phyloP scores from a whole-genome alignment of 2,113 vertebrate species.

The Brachyistius frenatus region DNA sequence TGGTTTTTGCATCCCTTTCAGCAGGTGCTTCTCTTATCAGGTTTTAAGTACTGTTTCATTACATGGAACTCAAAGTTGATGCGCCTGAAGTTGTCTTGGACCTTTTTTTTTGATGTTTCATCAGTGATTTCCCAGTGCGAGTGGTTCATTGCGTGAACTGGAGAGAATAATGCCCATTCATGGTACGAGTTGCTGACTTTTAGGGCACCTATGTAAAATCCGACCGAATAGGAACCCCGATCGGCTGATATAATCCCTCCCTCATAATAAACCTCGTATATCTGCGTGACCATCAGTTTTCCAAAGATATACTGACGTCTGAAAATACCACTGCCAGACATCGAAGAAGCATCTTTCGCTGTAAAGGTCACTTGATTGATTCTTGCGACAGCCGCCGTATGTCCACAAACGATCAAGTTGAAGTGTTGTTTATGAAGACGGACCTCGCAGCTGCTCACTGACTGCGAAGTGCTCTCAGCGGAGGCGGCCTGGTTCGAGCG shows the following conservation, averaged over 20 bases:
- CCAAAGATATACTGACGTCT: not conserved
- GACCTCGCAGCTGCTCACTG: not conserved
- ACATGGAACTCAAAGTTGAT: not conserved
- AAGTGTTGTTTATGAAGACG: too few relatives aligned
- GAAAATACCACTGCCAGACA: not conserved
- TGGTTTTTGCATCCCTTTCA: too few relatives aligned
- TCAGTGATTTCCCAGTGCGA: too few relatives aligned
- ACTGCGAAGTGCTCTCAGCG: too few relatives aligned
- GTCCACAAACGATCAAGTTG: not conserved
- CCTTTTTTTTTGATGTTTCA: not conserved
- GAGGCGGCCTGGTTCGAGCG: too few relatives aligned
- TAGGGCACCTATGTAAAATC: not conserved
- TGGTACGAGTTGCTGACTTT: not conserved
- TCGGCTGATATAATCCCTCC: not conserved
- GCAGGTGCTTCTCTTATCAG: too few relatives aligned
- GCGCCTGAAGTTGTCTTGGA: not conserved
- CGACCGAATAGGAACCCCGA: not conserved
- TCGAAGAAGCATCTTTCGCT: not conserved
- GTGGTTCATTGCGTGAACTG: not conserved
- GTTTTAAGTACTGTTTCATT: not conserved
- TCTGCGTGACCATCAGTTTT: too few relatives aligned
- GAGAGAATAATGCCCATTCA: not conserved
- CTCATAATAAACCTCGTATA: too few relatives aligned
- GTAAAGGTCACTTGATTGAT: slow-evolving; percentile 23
- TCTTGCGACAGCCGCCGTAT: too few relatives aligned